Conservation (phyloP, 2,113 vertebrate species). For the Hipposideros armiger region DNA sequence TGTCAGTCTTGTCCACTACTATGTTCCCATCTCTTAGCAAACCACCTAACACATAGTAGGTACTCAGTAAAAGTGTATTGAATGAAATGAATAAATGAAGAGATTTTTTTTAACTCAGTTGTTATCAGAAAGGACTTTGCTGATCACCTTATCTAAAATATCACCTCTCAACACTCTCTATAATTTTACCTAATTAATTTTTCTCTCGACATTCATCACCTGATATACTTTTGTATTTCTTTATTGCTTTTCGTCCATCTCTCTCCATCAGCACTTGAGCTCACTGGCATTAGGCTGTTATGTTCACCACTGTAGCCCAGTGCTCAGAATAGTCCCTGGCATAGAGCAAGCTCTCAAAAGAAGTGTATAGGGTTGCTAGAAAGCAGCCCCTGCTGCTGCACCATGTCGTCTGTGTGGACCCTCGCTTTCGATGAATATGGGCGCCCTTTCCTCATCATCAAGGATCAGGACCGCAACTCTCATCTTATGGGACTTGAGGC, state of each 20-base stretch:
- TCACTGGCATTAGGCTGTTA: background rate
- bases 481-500: conserved; percentile 95
- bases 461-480: conserved; percentile 97
- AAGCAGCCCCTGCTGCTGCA: background rate
- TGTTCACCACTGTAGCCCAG: fast-evolving
- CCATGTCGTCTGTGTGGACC: conserved; percentile 95
- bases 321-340: background rate
- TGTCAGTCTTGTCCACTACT: background rate
- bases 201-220: background rate
- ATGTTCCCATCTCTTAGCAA: background rate
- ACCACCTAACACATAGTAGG: background rate
- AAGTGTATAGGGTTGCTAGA: conserved; percentile 80
- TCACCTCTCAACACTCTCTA: background rate
- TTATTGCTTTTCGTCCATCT: background rate
- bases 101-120: background rate
- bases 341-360: background rate
- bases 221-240: background rate
- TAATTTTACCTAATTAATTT: background rate
- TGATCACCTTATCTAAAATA: background rate
- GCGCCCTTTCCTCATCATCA: conserved; percentile 97
- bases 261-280: background rate
- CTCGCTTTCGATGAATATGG: conserved; percentile 99
- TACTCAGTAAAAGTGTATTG: background rate
- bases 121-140: background rate
- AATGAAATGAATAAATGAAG: background rate